Percentiles rank a stretch among this genome's conserved stretches.
phyloP scores from a whole-genome alignment of 2,797 vertebrate genomes.

The Crenichthys baileyi region DNA sequence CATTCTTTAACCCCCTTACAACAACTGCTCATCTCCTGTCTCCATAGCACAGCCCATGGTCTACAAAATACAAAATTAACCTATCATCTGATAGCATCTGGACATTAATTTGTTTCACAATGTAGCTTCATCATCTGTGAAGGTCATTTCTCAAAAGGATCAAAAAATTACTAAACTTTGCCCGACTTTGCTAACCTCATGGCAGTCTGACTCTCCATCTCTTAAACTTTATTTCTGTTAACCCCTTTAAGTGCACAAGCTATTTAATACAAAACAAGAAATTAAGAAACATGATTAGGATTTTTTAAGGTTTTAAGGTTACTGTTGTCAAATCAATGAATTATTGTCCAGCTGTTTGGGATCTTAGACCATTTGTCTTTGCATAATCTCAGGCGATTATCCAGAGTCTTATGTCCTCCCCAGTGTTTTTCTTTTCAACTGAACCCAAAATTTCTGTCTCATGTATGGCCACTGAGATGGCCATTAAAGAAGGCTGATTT shows the following conservation, averaged over 20 bases:
- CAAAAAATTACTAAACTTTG: neutral
- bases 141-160: neutral
- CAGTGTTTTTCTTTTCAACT: neutral
- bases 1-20: constrained; percentile 6
- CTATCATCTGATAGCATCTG: constrained; percentile 42
- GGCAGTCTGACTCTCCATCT: constrained; percentile 9
- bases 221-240: constrained; percentile 55
- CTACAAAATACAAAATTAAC: constrained; percentile 41
- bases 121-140: constrained; percentile 15
- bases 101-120: constrained; percentile 66
- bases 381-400: neutral
- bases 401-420: no score
- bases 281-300: neutral
- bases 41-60: neutral
- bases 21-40: constrained; percentile 5
- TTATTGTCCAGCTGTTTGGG: neutral
- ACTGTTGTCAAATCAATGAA: neutral
- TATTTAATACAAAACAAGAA: neutral
- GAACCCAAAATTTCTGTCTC: neutral
- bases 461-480: neutral
- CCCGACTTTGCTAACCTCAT: neutral
- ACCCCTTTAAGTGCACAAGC: neutral
- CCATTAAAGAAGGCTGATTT: neutral
- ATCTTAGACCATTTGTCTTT: neutral
- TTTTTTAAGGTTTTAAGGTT: neutral